phyloP scores from a whole-genome alignment of 2,888 invertebrate species.

The Lasioglossum marginatum region DNA sequence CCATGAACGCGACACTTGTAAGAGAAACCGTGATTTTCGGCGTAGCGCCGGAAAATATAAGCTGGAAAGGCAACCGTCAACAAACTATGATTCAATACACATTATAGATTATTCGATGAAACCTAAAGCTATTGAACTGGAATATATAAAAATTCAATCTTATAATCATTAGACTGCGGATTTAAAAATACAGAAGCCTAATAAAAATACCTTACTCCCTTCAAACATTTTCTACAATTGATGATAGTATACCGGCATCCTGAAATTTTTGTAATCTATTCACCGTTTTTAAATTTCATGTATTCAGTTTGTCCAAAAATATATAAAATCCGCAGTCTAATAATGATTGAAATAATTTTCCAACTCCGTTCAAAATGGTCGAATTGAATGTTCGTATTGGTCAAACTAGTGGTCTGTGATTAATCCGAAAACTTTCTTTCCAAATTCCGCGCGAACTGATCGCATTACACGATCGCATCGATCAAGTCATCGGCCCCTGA shows the following conservation, averaged over 20 bases:
- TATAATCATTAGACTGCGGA: neutral
- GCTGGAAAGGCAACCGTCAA: no score
- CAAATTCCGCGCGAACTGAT: neutral
- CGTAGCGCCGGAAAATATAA: neutral
- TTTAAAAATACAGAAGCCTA: no score
- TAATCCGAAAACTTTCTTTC: neutral
- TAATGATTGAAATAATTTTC: neutral
- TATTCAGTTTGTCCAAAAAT: no score
- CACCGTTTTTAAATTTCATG: no score
- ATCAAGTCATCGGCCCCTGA: neutral
- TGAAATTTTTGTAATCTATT: no score
- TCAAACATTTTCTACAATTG: no score
- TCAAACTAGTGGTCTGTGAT: neutral
- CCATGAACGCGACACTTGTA: neutral
- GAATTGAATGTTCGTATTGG: neutral
- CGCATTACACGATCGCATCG: neutral
- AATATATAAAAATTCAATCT: neutral
- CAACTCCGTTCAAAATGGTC: neutral
- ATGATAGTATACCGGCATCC: no score
- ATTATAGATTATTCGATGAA: neutral
- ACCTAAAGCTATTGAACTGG: neutral
- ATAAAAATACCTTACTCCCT: no score
- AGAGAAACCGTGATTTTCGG: neutral
- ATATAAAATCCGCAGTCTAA: no score
- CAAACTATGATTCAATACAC: no score